phyloP scores from a whole-genome alignment of 2,113 vertebrate species.

The Ciconia boyciana region DNA sequence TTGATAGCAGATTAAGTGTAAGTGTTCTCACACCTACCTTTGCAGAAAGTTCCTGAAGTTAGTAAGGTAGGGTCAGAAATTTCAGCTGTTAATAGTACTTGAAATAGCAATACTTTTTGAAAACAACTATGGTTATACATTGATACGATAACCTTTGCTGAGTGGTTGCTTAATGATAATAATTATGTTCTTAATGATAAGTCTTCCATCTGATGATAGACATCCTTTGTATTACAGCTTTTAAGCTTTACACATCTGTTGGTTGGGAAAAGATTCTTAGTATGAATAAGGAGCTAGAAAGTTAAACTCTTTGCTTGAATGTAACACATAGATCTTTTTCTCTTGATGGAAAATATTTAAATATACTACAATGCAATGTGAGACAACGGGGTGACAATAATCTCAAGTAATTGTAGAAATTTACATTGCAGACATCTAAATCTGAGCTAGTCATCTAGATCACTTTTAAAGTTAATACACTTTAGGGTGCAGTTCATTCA shows the following conservation, averaged over 20 bases:
- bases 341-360: neutral
- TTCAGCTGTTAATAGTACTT: neutral
- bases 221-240: neutral
- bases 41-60: neutral
- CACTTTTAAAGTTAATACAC: neutral
- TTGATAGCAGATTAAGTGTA: neutral
- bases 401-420: neutral
- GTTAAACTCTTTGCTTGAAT: neutral
- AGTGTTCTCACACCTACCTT: neutral
- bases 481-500: neutral
- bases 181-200: neutral
- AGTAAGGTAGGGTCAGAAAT: neutral
- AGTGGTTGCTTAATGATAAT: neutral
- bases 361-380: neutral
- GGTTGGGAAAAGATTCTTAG: neutral
- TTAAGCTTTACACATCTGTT: neutral
- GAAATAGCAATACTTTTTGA: neutral
- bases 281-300: neutral
- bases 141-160: neutral
- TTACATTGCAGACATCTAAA: neutral
- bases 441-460: neutral
- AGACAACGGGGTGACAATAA: neutral
- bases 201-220: neutral
- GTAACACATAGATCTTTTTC: neutral
- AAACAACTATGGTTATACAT: neutral